Percentiles rank a stretch among this genome's conserved stretches.
These are phyloP conservation scores for Antechinus flavipes DNA, from an alignment of 2,113 vertebrate genomes.

Conservation along the genomic window DNA sequence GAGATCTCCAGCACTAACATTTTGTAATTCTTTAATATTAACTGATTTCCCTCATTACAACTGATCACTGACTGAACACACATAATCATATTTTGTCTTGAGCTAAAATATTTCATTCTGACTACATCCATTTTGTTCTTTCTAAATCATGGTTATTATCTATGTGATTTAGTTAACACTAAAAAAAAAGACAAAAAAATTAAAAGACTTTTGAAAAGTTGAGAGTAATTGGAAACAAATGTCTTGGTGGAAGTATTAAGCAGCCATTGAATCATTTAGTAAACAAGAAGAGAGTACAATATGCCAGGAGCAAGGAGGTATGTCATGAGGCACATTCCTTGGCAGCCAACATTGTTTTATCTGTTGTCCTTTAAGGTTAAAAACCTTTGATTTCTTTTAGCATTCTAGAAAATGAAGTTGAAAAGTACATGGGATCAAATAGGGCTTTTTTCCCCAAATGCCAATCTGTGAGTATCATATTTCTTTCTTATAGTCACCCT, in stretches of 20 bases:
- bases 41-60: background rate
- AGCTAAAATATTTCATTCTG: conserved; percentile 16
- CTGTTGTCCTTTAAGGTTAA: background rate
- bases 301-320: background rate
- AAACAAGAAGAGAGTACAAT: background rate
- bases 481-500: background rate
- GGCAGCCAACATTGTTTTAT: background rate
- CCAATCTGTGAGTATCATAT: background rate
- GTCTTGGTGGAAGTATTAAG: background rate
- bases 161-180: conserved; percentile 10
- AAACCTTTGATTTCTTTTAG: background rate
- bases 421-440: background rate
- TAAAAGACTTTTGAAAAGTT: background rate
- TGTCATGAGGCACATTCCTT: background rate
- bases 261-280: background rate
- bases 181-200: background rate
- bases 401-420: background rate
- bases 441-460: background rate
- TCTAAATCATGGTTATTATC: conserved; percentile 10
- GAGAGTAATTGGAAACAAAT: conserved; percentile 35
- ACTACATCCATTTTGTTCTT: background rate
- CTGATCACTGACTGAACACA: background rate
- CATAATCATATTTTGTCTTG: background rate
- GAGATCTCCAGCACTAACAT: background rate
- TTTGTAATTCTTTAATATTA: background rate